These are phyloP conservation scores for Mayetiola destructor DNA, from an alignment of 2,888 invertebrate species.

Conservation along the genomic window DNA sequence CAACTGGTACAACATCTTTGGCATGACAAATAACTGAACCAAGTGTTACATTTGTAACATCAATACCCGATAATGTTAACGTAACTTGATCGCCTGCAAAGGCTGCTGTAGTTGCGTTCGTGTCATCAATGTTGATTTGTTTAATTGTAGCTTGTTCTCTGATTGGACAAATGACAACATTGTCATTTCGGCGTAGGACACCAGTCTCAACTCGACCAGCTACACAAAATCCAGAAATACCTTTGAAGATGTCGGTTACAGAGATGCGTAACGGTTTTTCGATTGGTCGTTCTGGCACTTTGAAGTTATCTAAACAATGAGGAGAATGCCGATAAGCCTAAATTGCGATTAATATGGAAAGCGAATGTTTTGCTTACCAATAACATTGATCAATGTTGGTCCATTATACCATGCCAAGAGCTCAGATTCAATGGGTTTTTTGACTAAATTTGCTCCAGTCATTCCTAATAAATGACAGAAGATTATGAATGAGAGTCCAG, in stretches of 20 bases:
- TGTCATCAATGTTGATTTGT: conserved; percentile 58
- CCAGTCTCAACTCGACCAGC: conserved; percentile 89
- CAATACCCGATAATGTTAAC: conserved; percentile 62
- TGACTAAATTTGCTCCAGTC: conserved; percentile 82
- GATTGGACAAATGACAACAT: conserved; percentile 71
- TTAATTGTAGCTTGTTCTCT: conserved; percentile 73
- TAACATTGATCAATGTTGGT: conserved; percentile 67
- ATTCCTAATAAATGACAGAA: no score
- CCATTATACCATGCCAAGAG: conserved; percentile 68
- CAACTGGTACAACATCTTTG: conserved; percentile 61
- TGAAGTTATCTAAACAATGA: conserved; percentile 51
- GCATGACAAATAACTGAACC: conserved; percentile 70
- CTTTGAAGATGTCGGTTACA: conserved; percentile 91
- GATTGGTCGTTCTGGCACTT: conserved; percentile 73
- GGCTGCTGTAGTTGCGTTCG: conserved; percentile 46
- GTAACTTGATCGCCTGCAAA: conserved; percentile 92
- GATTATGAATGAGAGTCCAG: no score
- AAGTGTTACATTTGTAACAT: conserved; percentile 68
- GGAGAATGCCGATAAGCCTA: not conserved
- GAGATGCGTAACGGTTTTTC: conserved; percentile 80
- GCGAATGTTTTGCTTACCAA: conserved; percentile 40
- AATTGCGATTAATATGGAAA: not conserved
- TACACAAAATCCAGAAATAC: conserved; percentile 78
- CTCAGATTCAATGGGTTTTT: conserved; percentile 47
- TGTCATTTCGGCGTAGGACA: conserved; percentile 69